Evolutionary conservation across 2,888 invertebrate species (phyloP), one percentile per base, ranked within the genome.

Genomic region (Limnephilus auricula): DNA sequence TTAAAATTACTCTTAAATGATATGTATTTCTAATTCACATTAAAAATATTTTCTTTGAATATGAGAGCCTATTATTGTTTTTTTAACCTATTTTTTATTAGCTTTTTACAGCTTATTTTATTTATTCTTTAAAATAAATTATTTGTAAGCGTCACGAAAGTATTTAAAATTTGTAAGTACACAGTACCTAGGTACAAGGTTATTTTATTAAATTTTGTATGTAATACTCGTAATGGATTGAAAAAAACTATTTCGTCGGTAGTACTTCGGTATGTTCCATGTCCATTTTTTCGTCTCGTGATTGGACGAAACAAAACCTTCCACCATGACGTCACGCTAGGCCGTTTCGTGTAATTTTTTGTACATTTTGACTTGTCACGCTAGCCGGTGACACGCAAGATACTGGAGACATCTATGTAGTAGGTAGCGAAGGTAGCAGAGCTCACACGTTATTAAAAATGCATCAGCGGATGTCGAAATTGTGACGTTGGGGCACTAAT

Each of bases 261-360:
- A 50, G 65, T 65, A 65, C 65, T 65, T 65, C 2, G 65, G 65
- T 65, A 65, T 65, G 65, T 65, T 65, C 65, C 65, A 65, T 65
- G 65, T 65, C 65, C 65, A n/a, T 65, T 65, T 65, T 65, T 65
- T 65, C 65, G 65, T 65, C n/a, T 65, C 65, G 65, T 65, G 65
- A 65, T 65, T 65, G 65, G 65, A 65, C 65, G 65, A n/a, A 65
- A 65, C 65, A 65, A 65, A 65, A 65, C 65, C 65, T 65, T 65
- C 65, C 65, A 65, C 65, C 65, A 65, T 65, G 65, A 65, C 65
- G 65, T 65, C 65, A 65, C 65, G 65, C 65, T 65, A 65, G 25
- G n/a, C 65, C 65, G 25, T 65, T 65, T 65, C 65, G 65, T 65
- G 65, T 65, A 18, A 65, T 65, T 65, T 65, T 65, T 65, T 25